Percentiles rank a stretch among this genome's conserved stretches.
Evolutionary conservation across 1,140 invertebrate species (phyloP).

Genomic region (Caerostris extrusa): DNA sequence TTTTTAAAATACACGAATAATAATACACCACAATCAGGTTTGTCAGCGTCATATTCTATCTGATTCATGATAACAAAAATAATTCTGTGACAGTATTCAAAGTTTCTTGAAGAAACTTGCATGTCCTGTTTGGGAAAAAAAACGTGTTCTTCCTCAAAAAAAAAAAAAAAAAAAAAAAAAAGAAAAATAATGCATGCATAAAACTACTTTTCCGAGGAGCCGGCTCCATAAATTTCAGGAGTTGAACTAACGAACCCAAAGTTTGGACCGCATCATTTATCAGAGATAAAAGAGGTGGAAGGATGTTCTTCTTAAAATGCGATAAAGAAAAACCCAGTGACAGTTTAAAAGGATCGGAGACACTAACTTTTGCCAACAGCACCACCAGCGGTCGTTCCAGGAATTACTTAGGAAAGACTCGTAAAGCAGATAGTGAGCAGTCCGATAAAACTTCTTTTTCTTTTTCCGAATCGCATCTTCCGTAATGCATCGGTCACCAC

Average conservation of each 20-base stretch:
- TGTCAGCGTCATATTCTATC: no score
- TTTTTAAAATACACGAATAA: no score
- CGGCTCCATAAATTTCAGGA: neutral
- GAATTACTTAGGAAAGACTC: conserved; percentile 21
- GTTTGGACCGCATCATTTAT: conserved; percentile 26
- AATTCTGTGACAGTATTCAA: neutral
- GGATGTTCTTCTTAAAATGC: conserved; percentile 17
- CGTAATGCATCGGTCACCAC: neutral
- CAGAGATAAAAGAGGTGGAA: conserved; percentile 19
- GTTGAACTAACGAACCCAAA: neutral
- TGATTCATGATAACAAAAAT: no score
- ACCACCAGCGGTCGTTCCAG: conserved; percentile 4
- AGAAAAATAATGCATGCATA: neutral
- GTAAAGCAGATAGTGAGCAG: neutral
- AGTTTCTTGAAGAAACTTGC: neutral
- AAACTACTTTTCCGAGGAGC: neutral
- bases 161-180: no score
- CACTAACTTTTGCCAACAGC: conserved; percentile 19
- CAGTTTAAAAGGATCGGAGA: conserved; percentile 34
- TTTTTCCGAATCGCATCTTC: neutral
- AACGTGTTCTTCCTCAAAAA: neutral
- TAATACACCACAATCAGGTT: no score
- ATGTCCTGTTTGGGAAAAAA: neutral
- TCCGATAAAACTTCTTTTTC: neutral
- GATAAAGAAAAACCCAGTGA: conserved; percentile 7